Conservation (phyloP, 2,797 vertebrate species). For the Geotrypetes seraphini region DNA sequence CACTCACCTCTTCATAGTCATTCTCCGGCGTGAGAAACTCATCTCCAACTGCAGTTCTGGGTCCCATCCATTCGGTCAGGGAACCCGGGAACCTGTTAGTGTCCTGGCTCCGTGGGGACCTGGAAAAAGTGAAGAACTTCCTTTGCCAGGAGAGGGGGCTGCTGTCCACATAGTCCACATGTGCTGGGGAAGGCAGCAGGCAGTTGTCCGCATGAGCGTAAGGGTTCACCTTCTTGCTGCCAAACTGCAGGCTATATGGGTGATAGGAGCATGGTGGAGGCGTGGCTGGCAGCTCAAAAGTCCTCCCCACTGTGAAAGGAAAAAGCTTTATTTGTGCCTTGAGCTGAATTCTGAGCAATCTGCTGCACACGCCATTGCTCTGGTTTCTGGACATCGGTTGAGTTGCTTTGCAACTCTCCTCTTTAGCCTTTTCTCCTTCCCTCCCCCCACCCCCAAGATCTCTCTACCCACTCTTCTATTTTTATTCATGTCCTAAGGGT, state of each 20-base stretch:
- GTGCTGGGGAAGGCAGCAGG: slow-evolving; percentile 59
- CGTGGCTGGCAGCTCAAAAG: slow-evolving; percentile 55
- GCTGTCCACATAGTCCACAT: slow-evolving; percentile 39
- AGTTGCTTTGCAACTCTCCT: too few species aligned
- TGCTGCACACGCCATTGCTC: too few species aligned
- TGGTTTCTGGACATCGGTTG: too few species aligned
- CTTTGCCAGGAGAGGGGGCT: slow-evolving; percentile 65
- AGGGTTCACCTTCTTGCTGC: slow-evolving; percentile 88
- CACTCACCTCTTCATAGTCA: slow-evolving; percentile 90
- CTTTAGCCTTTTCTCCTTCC: too few species aligned
- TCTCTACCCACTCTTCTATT: too few species aligned
- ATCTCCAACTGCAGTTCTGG: slow-evolving; percentile 77
- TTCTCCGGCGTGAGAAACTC: slow-evolving; percentile 85
- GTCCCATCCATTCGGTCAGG: slow-evolving; percentile 88
- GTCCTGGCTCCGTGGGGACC: slow-evolving; percentile 78
- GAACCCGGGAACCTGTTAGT: slow-evolving; percentile 89
- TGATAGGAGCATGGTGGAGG: slow-evolving; percentile 55
- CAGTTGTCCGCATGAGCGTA: slow-evolving; percentile 94
- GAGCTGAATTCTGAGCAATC: background rate
- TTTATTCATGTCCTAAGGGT: too few species aligned
- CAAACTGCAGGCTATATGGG: too few species aligned
- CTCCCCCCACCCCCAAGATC: too few species aligned
- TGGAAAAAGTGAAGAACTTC: slow-evolving; percentile 90
- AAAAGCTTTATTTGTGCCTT: accelerated
- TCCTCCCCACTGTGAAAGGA: slow-evolving; percentile 47